Conservation (phyloP, 2,888 invertebrate genomes). For the Alitta virens region DNA sequence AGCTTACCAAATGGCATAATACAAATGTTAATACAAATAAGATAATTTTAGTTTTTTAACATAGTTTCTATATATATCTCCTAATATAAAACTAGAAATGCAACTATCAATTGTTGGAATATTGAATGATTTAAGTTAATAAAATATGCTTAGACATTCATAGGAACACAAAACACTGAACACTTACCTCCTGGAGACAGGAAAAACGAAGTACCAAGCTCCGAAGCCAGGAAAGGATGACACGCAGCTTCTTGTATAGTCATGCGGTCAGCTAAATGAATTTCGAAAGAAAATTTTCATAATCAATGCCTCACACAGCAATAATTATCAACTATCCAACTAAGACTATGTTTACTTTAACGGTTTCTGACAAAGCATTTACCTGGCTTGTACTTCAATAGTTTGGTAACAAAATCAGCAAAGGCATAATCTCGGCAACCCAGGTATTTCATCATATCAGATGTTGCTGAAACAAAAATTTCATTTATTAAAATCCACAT, state of each 20-base stretch:
- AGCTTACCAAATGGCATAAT: too few relatives aligned
- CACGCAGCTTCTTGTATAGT: conserved; percentile 39
- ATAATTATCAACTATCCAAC: too few relatives aligned
- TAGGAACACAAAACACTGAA: background rate
- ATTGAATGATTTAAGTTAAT: too few relatives aligned
- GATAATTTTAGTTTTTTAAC: too few relatives aligned
- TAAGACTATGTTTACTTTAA: too few relatives aligned
- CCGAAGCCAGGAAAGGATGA: conserved; percentile 47
- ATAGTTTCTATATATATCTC: too few relatives aligned
- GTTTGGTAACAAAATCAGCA: conserved; percentile 39
- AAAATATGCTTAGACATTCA: too few relatives aligned
- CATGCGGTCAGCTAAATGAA: conserved; percentile 39
- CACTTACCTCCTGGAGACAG: conserved; percentile 10
- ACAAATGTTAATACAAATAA: too few relatives aligned
- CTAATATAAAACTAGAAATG: too few relatives aligned
- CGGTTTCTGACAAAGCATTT: too few relatives aligned
- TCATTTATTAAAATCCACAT: background rate
- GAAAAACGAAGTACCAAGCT: conserved; percentile 36
- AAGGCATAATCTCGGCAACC: conserved; percentile 35
- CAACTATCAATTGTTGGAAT: too few relatives aligned
- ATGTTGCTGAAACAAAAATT: conserved; percentile 10
- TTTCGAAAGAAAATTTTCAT: background rate
- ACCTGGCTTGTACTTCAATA: conserved; percentile 46
- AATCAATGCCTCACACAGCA: background rate
- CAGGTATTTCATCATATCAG: conserved; percentile 14